Evolutionary conservation across 2,797 vertebrate species (phyloP).

Genomic region (Picus viridis): DNA sequence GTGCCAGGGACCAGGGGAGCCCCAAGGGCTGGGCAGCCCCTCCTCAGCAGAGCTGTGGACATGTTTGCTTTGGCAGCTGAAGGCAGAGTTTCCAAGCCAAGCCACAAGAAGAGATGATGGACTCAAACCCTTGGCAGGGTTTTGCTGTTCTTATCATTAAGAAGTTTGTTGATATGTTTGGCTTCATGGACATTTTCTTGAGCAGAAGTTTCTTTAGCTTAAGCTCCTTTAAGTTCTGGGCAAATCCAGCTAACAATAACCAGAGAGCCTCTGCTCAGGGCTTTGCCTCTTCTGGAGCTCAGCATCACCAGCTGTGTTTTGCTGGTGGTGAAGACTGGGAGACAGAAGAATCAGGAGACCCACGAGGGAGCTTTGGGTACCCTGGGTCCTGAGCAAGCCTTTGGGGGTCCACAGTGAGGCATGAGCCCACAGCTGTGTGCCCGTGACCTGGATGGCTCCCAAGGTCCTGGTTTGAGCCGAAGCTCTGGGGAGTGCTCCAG

Average conservation of each 20-base stretch:
- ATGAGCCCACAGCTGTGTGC: background rate
- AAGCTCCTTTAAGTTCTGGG: background rate
- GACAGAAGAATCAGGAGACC: background rate
- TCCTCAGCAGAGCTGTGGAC: background rate
- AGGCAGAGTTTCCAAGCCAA: background rate
- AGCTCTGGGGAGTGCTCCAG: fast-evolving
- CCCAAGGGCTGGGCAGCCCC: background rate
- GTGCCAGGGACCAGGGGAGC: background rate
- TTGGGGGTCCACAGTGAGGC: background rate
- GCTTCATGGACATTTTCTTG: background rate
- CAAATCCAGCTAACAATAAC: background rate
- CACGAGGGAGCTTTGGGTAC: background rate
- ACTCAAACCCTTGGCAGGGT: background rate
- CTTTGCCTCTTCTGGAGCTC: background rate
- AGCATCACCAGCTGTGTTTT: background rate
- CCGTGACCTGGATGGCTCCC: background rate
- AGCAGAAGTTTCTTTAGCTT: background rate
- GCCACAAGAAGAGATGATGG: background rate
- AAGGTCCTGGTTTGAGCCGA: background rate
- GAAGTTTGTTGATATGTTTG: background rate
- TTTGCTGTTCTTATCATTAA: background rate
- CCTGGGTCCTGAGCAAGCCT: fast-evolving
- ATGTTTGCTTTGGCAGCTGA: slow-evolving; percentile 20
- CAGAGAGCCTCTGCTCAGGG: background rate
- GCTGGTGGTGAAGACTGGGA: background rate